Percentiles rank a stretch among this genome's conserved stretches.
These are phyloP conservation scores for Nycticorax nycticorax DNA, from an alignment of 2,113 vertebrate genomes.

Conservation along the genomic window DNA sequence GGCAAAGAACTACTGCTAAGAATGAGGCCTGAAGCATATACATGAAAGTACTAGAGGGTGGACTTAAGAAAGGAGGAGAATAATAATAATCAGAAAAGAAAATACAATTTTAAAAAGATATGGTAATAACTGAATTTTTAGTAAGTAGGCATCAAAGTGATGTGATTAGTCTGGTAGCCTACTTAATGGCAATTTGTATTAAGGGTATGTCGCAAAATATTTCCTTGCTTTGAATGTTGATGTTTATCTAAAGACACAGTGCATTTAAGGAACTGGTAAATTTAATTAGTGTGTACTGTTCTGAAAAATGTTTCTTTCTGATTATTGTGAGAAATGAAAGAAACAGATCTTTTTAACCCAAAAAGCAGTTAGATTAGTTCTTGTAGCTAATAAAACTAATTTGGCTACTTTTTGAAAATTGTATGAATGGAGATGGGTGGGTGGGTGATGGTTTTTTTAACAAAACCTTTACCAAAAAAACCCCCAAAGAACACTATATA, in stretches of 20 bases:
- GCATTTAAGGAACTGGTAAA: neutral
- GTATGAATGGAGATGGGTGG: neutral
- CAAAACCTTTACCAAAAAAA: neutral
- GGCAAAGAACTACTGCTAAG: neutral
- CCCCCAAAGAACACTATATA: neutral
- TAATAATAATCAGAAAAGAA: neutral
- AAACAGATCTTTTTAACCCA: neutral
- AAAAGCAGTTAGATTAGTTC: neutral
- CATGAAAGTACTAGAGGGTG: neutral
- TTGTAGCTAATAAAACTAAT: neutral
- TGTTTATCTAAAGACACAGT: neutral
- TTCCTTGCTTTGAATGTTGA: neutral
- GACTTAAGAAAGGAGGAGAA: neutral
- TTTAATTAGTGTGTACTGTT: neutral
- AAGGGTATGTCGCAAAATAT: neutral
- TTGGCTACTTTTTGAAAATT: neutral
- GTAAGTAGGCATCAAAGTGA: neutral
- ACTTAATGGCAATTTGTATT: neutral
- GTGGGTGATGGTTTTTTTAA: neutral
- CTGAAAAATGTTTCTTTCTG: neutral
- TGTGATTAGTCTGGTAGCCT: neutral
- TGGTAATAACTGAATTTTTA: neutral
- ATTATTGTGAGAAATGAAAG: neutral
- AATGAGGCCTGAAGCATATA: neutral
- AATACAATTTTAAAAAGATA: neutral